These are phyloP conservation scores for Lutjanus campechanus DNA, from an alignment of 2,797 vertebrate species.

Conservation along the genomic window DNA sequence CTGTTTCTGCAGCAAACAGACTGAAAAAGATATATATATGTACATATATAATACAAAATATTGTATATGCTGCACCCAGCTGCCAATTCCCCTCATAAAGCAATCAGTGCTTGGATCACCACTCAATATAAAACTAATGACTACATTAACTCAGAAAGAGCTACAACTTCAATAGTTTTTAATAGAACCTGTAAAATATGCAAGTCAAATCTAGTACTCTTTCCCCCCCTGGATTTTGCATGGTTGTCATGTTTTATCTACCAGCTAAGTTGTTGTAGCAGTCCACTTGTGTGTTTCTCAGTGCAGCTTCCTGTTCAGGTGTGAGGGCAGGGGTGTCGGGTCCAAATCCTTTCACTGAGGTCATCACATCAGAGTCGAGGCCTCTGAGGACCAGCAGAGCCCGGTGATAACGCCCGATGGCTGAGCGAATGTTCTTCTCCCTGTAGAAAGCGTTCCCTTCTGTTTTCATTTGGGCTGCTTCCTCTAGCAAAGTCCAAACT, in stretches of 20 bases:
- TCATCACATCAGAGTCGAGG: slow-evolving; percentile 86
- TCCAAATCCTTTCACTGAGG: slow-evolving; percentile 84
- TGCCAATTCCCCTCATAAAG: neutral
- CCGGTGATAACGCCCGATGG: slow-evolving; percentile 91
- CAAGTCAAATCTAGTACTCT: neutral
- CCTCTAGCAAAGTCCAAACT: slow-evolving; percentile 83
- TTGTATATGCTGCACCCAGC: neutral
- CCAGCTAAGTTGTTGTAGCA: slow-evolving; percentile 95
- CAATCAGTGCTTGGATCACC: neutral
- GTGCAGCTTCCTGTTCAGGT: slow-evolving; percentile 81
- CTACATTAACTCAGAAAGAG: neutral
- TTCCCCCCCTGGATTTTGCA: neutral
- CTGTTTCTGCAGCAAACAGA: slow-evolving; percentile 90
- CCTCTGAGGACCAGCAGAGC: slow-evolving; percentile 90
- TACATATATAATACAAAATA: neutral
- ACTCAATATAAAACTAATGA: neutral
- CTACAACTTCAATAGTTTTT: neutral
- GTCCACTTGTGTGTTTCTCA: slow-evolving; percentile 89
- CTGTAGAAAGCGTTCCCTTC: slow-evolving; percentile 90
- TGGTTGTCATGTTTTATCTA: slow-evolving; percentile 62
- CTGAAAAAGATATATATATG: slow-evolving; percentile 73
- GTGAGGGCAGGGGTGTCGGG: slow-evolving; percentile 79
- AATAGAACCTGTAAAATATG: neutral
- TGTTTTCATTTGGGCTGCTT: slow-evolving; percentile 87
- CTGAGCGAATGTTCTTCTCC: slow-evolving; percentile 88